Conservation (phyloP, 2,113 vertebrate genomes). For the Sapajus apella region DNA sequence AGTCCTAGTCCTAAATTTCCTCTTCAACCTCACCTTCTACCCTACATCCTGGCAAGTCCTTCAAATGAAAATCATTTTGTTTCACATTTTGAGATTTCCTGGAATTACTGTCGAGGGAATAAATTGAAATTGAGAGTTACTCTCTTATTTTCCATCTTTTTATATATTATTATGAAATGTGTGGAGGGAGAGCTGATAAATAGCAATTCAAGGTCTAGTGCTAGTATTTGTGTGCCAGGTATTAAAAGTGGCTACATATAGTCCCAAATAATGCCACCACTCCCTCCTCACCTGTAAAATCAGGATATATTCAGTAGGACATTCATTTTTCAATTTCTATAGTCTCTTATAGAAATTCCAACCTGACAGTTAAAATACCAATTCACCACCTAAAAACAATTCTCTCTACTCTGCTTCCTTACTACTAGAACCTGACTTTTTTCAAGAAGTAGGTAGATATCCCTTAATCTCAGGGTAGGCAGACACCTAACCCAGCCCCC, state of each 20-base stretch:
- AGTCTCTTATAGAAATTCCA: not conserved
- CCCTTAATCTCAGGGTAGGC: not conserved
- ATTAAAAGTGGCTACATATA: not conserved
- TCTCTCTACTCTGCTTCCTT: not conserved
- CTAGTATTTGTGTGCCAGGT: not conserved
- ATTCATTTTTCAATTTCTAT: slow-evolving; percentile 2
- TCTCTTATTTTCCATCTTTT: slow-evolving; percentile 13
- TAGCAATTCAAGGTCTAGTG: not conserved
- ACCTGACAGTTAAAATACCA: not conserved
- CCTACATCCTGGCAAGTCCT: not conserved
- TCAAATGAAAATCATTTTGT: slow-evolving; percentile 22
- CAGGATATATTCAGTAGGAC: not conserved
- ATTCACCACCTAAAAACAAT: not conserved
- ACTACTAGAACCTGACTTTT: not conserved
- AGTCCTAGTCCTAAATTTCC: not conserved
- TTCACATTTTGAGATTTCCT: not conserved
- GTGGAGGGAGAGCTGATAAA: not conserved
- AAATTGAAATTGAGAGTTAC: not conserved
- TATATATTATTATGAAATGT: slow-evolving; percentile 10
- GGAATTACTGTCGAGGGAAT: slow-evolving; percentile 10
- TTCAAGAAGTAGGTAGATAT: not conserved
- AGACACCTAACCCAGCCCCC: not conserved
- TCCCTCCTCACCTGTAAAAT: not conserved
- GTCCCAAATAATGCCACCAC: not conserved
- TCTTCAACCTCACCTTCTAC: not conserved